phyloP scores from a whole-genome alignment of 2,113 vertebrate genomes.

The Haemorhous mexicanus region DNA sequence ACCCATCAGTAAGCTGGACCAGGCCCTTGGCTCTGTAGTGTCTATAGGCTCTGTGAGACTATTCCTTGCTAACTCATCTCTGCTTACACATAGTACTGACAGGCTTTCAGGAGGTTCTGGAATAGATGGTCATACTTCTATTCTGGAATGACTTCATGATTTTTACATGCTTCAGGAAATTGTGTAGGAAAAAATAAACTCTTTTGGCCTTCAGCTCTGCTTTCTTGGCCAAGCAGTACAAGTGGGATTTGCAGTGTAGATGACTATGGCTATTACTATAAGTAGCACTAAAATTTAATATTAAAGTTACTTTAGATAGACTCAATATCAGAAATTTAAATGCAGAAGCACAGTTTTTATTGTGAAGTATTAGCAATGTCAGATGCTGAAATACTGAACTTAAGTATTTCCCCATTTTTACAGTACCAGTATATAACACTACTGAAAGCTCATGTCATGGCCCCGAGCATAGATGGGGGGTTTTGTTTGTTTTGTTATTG shows the following conservation, averaged over 20 bases:
- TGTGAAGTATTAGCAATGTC: neutral
- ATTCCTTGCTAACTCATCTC: neutral
- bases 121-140: neutral
- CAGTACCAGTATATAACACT: neutral
- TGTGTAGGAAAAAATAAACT: rapidly evolving
- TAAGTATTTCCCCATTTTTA: neutral
- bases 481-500: neutral
- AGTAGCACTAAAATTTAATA: neutral
- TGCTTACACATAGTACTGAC: rapidly evolving
- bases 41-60: neutral
- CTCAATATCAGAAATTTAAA: neutral
- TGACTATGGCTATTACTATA: neutral
- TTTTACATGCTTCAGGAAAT: neutral
- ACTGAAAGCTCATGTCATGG: neutral
- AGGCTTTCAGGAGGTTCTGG: neutral
- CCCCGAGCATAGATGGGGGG: neutral
- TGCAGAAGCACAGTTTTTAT: neutral
- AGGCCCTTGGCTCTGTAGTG: neutral
- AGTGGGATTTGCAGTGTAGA: neutral
- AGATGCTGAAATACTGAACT: neutral
- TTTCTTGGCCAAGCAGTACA: neutral
- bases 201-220: neutral
- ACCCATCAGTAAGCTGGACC: neutral
- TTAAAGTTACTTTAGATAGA: neutral
- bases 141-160: neutral